phyloP scores from a whole-genome alignment of 2,888 invertebrate genomes.

The Drosophila incognita region DNA sequence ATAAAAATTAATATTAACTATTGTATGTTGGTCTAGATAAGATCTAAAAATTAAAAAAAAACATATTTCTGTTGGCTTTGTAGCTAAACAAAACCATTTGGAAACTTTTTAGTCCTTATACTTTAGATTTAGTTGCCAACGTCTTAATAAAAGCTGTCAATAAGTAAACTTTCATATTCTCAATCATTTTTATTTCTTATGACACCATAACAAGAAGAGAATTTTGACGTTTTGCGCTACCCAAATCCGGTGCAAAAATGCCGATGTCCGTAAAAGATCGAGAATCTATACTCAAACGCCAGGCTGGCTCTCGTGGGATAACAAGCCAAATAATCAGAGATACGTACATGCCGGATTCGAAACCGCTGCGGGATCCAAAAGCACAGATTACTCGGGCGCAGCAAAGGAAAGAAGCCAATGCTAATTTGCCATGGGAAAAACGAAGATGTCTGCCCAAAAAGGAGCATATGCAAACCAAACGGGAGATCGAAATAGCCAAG shows the following conservation, averaged over 20 bases:
- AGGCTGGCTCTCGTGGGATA: not conserved
- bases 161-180: not conserved
- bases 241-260: conserved; percentile 18
- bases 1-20: too few relatives aligned
- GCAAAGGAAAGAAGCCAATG: not conserved
- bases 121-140: not conserved
- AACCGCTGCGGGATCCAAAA: not conserved
- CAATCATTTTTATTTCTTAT: conserved; percentile 8
- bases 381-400: not conserved
- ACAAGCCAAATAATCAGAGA: conserved; percentile 7
- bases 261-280: not conserved
- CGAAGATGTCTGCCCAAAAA: conserved; percentile 44
- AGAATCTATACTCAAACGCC: not conserved
- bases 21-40: too few relatives aligned
- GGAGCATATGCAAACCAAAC: conserved; percentile 24
- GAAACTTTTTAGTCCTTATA: not conserved
- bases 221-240: not conserved
- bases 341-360: conserved; percentile 20
- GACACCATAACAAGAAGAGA: not conserved
- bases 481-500: conserved; percentile 46
- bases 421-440: conserved; percentile 7
- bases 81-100: not conserved
- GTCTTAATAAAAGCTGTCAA: not conserved
- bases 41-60: too few relatives aligned
- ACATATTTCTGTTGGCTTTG: not conserved